Percentiles rank a stretch among this genome's conserved stretches.
phyloP scores from a whole-genome alignment of 2,113 vertebrate species.

The Lagopus leucura region DNA sequence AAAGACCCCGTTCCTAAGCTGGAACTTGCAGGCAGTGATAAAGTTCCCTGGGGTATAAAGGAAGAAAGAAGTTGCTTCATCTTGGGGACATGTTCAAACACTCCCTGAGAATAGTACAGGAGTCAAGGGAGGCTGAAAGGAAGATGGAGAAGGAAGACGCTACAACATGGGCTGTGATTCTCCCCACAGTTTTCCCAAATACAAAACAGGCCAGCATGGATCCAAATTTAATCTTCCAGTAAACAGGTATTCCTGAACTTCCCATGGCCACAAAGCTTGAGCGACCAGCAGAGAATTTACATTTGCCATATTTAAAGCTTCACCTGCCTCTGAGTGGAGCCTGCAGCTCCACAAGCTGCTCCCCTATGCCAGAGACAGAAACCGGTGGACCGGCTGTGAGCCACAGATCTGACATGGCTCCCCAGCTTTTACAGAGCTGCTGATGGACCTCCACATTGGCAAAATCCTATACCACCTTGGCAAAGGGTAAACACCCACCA shows the following conservation, averaged over 20 bases:
- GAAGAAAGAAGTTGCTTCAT: neutral
- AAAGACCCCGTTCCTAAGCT: neutral
- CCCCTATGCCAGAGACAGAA: neutral
- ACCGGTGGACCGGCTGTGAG: neutral
- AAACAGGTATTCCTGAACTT: neutral
- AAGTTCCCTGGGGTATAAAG: neutral
- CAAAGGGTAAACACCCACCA: neutral
- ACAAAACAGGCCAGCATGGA: neutral
- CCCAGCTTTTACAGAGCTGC: neutral
- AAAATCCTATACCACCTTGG: neutral
- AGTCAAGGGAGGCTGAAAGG: neutral
- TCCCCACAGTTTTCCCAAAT: neutral
- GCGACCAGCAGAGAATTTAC: neutral
- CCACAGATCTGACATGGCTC: accelerated
- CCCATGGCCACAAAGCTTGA: neutral
- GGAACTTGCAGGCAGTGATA: neutral
- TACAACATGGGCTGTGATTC: neutral
- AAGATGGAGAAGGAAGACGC: neutral
- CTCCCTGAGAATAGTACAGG: neutral
- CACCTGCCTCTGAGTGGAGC: neutral
- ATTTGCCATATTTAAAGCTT: neutral
- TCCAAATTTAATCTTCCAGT: neutral
- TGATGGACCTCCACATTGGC: accelerated
- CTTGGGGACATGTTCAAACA: neutral
- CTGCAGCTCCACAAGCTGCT: neutral